Percentiles rank a stretch among this genome's conserved stretches.
These are phyloP conservation scores for Mesitornis unicolor DNA, from an alignment of 2,113 vertebrate genomes.

Conservation along the genomic window DNA sequence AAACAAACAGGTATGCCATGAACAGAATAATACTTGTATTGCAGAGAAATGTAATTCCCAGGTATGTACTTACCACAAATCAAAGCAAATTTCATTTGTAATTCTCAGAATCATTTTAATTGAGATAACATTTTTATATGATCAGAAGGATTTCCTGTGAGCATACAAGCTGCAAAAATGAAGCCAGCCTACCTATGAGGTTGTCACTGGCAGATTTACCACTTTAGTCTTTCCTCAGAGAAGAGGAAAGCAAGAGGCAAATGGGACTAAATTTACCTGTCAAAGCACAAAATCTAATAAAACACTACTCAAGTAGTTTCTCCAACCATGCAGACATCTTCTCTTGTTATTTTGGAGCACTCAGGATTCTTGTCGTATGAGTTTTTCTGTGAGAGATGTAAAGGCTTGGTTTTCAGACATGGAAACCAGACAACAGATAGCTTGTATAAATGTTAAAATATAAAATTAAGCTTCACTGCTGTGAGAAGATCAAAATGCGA, in stretches of 20 bases:
- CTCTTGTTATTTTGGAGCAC: neutral
- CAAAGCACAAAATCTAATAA: neutral
- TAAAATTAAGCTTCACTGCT: neutral
- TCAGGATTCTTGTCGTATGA: neutral
- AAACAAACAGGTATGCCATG: conserved; percentile 89
- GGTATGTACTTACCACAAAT: neutral
- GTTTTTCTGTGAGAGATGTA: neutral
- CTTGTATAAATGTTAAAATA: neutral
- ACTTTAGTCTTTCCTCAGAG: neutral
- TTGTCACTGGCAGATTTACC: neutral
- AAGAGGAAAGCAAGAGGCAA: neutral
- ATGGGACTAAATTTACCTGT: neutral
- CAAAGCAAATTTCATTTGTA: neutral
- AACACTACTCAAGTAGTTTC: neutral
- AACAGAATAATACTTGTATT: neutral
- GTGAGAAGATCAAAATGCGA: conserved; percentile 10
- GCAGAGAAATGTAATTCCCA: neutral
- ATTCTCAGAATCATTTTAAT: neutral
- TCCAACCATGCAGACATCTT: neutral
- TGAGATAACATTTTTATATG: neutral
- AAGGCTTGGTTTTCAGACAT: neutral
- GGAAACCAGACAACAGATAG: neutral
- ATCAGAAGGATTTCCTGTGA: neutral
- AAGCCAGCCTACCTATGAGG: neutral
- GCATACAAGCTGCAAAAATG: neutral